Percentiles rank a stretch among this genome's conserved stretches.
These are phyloP conservation scores for Porites cylindrica DNA, from an alignment of 92 coral and sea anemone genomes.

Conservation along the genomic window DNA sequence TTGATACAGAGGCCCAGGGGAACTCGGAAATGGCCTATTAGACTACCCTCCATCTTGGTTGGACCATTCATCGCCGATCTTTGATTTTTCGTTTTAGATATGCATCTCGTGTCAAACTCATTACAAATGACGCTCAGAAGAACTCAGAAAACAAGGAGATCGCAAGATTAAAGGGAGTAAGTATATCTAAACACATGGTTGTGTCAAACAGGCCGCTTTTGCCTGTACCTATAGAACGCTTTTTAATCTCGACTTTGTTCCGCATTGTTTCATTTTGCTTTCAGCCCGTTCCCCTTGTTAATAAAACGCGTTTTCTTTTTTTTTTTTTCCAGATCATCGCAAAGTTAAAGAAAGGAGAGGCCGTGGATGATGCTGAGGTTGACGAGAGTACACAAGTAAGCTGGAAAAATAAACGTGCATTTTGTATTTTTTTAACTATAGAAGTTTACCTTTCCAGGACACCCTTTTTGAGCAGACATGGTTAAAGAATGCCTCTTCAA, in stretches of 20 bases:
- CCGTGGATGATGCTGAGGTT: constrained; percentile 80
- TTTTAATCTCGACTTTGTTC: not conserved
- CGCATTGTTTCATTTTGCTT: not conserved
- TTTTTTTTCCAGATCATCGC: constrained; percentile 81
- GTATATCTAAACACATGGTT: constrained; percentile 17
- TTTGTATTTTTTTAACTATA: not conserved
- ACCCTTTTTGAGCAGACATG: too few relatives aligned
- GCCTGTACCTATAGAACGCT: not conserved
- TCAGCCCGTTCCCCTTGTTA: too few relatives aligned
- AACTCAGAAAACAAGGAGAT: constrained; percentile 97
- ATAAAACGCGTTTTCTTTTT: constrained; percentile 1
- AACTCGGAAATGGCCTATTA: too few relatives aligned
- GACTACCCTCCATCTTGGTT: not conserved
- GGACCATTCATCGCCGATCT: not conserved
- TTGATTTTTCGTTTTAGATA: constrained; percentile 61
- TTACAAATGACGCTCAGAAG: constrained; percentile 98
- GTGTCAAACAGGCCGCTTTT: not conserved
- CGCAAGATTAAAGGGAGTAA: constrained; percentile 93
- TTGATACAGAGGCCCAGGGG: too few relatives aligned
- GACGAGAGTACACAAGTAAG: constrained; percentile 22
- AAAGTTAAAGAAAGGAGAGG: constrained; percentile 93
- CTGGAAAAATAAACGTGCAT: too few relatives aligned
- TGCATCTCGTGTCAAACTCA: constrained; percentile 98
- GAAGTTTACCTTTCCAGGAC: not conserved
- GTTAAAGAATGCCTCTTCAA: not conserved